Base-by-base conservation (phyloP, 2,113 vertebrate species). In the Atlantisia rogersi region DNA sequence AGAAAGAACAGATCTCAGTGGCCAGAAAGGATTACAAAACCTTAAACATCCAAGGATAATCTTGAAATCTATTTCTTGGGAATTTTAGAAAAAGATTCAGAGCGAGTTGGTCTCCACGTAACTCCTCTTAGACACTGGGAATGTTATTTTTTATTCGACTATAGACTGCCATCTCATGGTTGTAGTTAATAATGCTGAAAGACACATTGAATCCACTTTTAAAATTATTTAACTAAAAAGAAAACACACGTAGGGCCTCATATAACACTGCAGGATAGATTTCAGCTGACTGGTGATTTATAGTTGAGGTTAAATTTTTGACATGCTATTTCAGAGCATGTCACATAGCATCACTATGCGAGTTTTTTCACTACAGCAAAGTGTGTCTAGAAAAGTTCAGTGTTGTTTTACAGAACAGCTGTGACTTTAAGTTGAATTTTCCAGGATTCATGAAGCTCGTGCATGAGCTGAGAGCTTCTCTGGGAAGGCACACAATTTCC, bases 161-260 rank as follows among this genome's bases (percentile, higher is more conserved):
- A 11, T 63, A 42, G 92, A 59, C 81, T 97, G 97, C 96, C 96
- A 94, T 77, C 95, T 96, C 46, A 60, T 94, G 96, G 95, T 22
- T 85, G 39, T 10, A 91, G 46, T 56, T 92, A 70, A 88, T 86
- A 96, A 80, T 58, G 85, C 64, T 70, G 68, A 82, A 92, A 21
- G n/a, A 71, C 14, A 10, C 1, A 0, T 15, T 48, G 10, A 86
- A 69, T 5, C 10, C n/a, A 50, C n/a, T 17, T 64, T 67, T 44
- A 3, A 28, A 71, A 78, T 44, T 63, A 42, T 10, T 2, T 48
- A 35, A 3, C n/a, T 88, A 37, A 28, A 77, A 68, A 28, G 8
- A 74, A 87, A 65, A 29, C 22, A 31, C 18, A 21, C 3, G 5
- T 32, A 71, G 15, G 5, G 8, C 19, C 29, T 86, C 20, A 39